Conservation (phyloP, 2,113 vertebrate genomes). For the Ophthalmolycus amberensis region DNA sequence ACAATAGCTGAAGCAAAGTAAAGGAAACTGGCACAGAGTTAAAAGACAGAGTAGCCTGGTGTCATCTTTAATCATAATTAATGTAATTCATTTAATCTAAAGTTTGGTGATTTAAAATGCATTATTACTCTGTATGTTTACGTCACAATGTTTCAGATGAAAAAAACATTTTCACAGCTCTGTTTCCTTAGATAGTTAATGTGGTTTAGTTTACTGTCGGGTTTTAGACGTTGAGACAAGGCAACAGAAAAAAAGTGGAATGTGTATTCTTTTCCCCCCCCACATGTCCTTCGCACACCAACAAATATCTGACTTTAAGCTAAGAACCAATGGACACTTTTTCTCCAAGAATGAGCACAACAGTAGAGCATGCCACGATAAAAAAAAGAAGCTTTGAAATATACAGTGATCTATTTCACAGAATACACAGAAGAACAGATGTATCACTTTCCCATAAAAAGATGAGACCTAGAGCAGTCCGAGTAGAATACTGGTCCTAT, state of each 20-base stretch:
- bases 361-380: conserved; percentile 81
- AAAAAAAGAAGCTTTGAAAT: conserved; percentile 71
- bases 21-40: conserved; percentile 53
- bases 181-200: background rate
- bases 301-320: conserved; percentile 20
- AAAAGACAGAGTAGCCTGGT: conserved; percentile 35
- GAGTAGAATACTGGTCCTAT: conserved; percentile 70
- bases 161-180: conserved; percentile 4
- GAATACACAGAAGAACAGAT: conserved; percentile 73
- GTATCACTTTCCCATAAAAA: conserved; percentile 71
- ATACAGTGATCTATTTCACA: conserved; percentile 74
- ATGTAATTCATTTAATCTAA: background rate
- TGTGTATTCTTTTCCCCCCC: background rate
- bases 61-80: background rate
- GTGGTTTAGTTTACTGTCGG: conserved; percentile 12
- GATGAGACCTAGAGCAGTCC: conserved; percentile 67
- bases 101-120: conserved; percentile 36
- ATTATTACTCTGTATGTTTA: conserved; percentile 4
- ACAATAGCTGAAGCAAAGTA: conserved; percentile 61
- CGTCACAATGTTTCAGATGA: background rate
- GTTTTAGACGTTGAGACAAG: background rate
- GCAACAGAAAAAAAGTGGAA: conserved; percentile 9
- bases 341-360: conserved; percentile 57
- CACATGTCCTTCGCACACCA: background rate
- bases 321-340: conserved; percentile 16